Evolutionary conservation across 2,797 vertebrate species (phyloP), one percentile per base, ranked within the genome.

Genomic region (Sternotherus odoratus): DNA sequence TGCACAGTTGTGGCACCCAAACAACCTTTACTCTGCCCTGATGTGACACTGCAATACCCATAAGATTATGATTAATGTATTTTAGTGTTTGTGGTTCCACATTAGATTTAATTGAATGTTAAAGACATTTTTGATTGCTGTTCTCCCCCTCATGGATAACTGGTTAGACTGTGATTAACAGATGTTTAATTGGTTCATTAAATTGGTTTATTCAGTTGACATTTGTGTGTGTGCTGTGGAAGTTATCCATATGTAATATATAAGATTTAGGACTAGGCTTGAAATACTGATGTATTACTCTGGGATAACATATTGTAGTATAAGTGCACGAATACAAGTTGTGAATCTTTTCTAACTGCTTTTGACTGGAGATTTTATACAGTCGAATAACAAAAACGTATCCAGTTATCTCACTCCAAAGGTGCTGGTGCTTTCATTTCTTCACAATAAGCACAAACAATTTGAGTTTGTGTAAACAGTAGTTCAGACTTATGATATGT

Each of bases 401-500:
- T 1, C 0, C 51, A 78, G 56, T 90, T 82, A 77, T 53, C 9
- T 82, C 50, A 91, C 80, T 88, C 30, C 33, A 77, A 69, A 83
- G n/a, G 56, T 84, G 83, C 77, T 77, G 9, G 4, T 49, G 33
- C 1, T 82, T 74, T 75, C 33, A 80, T 86, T 49, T 48, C 33
- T 83, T 72, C 36, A 4, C n/a, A 80, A 16, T 80, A 74, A 77
- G 8, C 30, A 72, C 79, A 75, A 39, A 46, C 8, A 86, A 69
- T 89, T 66, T 85, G 16, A 75, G 12, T 88, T 89, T 89, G 30
- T 88, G 19, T 26, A 91, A 89, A 86, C 16, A 79, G 57, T 69
- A 87, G 85, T 88, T 86, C 26, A 84, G 77, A 85, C 85, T 49
- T 75, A 89, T 17, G 24, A 69, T 90, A 90, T n/a, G 77, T 88